Percentiles rank a stretch among this genome's conserved stretches.
Conservation (phyloP, 2,113 vertebrate genomes). For the Bambusicola thoracicus region DNA sequence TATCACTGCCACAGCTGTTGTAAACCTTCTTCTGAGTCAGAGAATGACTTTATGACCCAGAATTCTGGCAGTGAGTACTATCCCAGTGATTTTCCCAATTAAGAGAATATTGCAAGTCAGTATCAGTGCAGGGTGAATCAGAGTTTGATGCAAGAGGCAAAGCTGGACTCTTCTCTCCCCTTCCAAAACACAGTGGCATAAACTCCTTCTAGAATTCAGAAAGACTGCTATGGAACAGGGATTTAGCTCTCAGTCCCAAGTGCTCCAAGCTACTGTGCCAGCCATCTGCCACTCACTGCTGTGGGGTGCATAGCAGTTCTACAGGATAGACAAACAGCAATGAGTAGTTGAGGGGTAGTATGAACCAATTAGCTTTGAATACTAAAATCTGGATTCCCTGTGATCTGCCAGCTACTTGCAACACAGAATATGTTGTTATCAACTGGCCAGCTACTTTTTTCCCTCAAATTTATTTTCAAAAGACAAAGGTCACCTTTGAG, state of each 20-base stretch:
- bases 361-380: not conserved
- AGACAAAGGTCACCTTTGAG: not conserved
- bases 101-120: conserved; percentile 22
- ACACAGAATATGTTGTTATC: not conserved
- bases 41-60: conserved; percentile 66
- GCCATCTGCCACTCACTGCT: not conserved
- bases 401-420: not conserved
- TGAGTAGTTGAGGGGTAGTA: not conserved
- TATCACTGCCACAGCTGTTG: conserved; percentile 59
- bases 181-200: not conserved
- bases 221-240: not conserved
- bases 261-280: not conserved
- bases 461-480: not conserved
- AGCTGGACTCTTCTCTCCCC: not conserved
- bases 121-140: conserved; percentile 63
- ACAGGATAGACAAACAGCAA: not conserved
- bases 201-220: not conserved
- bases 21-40: conserved; percentile 69
- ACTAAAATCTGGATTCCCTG: not conserved
- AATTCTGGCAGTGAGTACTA: conserved; percentile 61
- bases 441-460: not conserved
- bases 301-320: not conserved
- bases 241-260: not conserved
- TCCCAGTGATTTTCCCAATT: conserved; percentile 66
- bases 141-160: conserved; percentile 33